Percentiles rank a stretch among this genome's conserved stretches.
phyloP scores from a whole-genome alignment of 2,888 invertebrate genomes.

The Microplitis deprimator region DNA sequence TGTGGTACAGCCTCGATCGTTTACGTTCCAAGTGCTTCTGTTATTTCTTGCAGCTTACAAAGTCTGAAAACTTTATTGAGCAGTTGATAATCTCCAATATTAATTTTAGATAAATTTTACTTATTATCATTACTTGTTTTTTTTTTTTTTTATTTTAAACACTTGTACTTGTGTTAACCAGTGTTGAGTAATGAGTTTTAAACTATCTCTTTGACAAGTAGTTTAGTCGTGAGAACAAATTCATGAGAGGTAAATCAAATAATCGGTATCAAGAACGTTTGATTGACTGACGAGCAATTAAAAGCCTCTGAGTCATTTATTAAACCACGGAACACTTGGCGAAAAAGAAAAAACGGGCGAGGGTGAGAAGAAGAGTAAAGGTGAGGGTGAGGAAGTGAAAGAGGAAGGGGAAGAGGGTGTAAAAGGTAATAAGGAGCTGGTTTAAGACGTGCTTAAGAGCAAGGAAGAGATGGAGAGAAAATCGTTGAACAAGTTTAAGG shows the following conservation, averaged over 20 bases:
- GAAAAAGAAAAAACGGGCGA: background rate
- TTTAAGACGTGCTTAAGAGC: slow-evolving; percentile 7
- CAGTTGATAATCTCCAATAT: too few relatives aligned
- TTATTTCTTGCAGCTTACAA: background rate
- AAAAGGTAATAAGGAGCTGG: slow-evolving; percentile 16
- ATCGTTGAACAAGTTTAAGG: slow-evolving; percentile 37
- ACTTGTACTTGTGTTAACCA: background rate
- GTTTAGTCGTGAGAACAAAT: background rate
- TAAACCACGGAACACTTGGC: background rate
- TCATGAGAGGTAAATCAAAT: background rate
- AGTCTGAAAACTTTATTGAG: too few relatives aligned
- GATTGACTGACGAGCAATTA: slow-evolving; percentile 1
- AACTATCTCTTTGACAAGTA: background rate
- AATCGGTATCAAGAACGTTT: background rate
- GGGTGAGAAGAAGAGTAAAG: background rate
- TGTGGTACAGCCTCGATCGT: background rate
- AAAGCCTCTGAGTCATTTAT: background rate
- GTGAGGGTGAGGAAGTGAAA: background rate
- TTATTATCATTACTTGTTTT: too few relatives aligned
- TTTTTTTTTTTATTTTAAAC: too few relatives aligned
- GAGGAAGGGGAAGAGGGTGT: background rate
- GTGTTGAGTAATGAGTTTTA: background rate
- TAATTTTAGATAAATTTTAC: too few relatives aligned
- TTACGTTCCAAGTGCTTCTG: background rate
- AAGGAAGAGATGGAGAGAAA: slow-evolving; percentile 23